Base-by-base conservation (phyloP, 2,797 vertebrate species). In the Crocodylus rhombifer region DNA sequence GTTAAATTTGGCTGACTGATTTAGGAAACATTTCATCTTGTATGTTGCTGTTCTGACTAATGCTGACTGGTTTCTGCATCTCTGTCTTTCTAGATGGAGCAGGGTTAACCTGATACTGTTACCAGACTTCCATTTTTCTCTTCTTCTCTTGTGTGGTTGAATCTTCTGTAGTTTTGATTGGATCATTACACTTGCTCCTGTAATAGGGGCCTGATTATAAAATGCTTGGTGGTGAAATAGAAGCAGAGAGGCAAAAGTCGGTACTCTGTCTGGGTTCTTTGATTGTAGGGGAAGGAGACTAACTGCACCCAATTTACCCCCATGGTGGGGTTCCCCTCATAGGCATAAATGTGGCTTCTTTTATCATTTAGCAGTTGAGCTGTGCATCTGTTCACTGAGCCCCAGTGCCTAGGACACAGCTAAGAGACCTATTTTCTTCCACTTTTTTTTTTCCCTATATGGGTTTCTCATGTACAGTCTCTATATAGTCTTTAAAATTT, bases 261-360 rank as follows among this genome's bases (percentile, higher is more conserved):
- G 80, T 12, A 7, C 74, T 91, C 62, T 82, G 51, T 1, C 18
- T 75, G 7, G 3, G 87, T 83, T 88, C 16, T 79, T 67, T 85
- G 60, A 75, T 51, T 51, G 11, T 1, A 65, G 21, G 57, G 57
- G 61, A 33, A 5, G 23, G 15, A 64, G 14, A 64, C 51, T 57
- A 79, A 42, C 21, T 26, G 56, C 62, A 89, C 92, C 89, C 92
- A 77, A 7, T 92, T 95, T 11, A 86, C 60, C 82, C 30, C 75
- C 91, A 81, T 57, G 28, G 69, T 73, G 80, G 58, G 79, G 15
- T 26, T 88, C 20, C 83, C 90, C 33, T 30, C 14, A 25, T 14
- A 25, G 56, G 17, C 18, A 33, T 30, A 25, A 67, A 25, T 3
- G 16, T 79, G 56, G 23, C 87, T 88, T 63, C n/a, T 92, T 86